Evolutionary conservation across 2,113 vertebrate genomes (phyloP).

Genomic region (Bungarus multicinctus): DNA sequence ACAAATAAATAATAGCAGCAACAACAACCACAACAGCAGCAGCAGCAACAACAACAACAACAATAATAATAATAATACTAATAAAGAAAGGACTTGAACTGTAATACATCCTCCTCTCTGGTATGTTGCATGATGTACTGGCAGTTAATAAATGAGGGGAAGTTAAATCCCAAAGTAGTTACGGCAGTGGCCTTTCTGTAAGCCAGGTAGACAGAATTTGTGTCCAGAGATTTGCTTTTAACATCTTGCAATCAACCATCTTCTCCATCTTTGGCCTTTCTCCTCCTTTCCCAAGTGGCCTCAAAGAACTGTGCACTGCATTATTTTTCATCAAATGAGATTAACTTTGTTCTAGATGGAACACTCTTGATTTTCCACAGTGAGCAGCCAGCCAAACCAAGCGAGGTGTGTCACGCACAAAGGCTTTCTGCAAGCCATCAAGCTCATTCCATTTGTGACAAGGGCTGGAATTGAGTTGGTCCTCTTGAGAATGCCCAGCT

Average conservation of each 20-base stretch:
- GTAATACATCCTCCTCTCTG: slow-evolving; percentile 18
- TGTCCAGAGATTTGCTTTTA: background rate
- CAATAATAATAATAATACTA: no score
- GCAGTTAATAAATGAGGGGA: slow-evolving; percentile 40
- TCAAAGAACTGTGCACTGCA: slow-evolving; percentile 32
- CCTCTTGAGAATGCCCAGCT: slow-evolving; percentile 32
- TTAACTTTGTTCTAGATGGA: slow-evolving; percentile 42
- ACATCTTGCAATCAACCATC: slow-evolving; percentile 22
- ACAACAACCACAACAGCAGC: no score
- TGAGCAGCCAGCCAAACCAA: slow-evolving; percentile 4
- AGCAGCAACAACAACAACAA: no score
- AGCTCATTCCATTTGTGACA: slow-evolving; percentile 48
- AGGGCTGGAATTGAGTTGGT: slow-evolving; percentile 51
- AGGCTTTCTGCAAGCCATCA: slow-evolving; percentile 44
- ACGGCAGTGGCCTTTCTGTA: slow-evolving; percentile 8
- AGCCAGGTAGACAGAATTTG: background rate
- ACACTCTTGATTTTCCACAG: slow-evolving; percentile 40
- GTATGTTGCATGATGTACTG: background rate
- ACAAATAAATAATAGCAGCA: no score
- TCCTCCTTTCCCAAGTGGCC: slow-evolving; percentile 9
- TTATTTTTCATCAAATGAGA: slow-evolving; percentile 51
- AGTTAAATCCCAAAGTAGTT: slow-evolving; percentile 20
- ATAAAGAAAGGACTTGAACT: slow-evolving; percentile 27
- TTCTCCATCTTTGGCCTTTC: slow-evolving; percentile 23
- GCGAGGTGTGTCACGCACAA: slow-evolving; percentile 32